Evolutionary conservation across 2,797 vertebrate genomes (phyloP), one percentile per base, ranked within the genome.

Genomic region (Triplophysa bombifrons): DNA sequence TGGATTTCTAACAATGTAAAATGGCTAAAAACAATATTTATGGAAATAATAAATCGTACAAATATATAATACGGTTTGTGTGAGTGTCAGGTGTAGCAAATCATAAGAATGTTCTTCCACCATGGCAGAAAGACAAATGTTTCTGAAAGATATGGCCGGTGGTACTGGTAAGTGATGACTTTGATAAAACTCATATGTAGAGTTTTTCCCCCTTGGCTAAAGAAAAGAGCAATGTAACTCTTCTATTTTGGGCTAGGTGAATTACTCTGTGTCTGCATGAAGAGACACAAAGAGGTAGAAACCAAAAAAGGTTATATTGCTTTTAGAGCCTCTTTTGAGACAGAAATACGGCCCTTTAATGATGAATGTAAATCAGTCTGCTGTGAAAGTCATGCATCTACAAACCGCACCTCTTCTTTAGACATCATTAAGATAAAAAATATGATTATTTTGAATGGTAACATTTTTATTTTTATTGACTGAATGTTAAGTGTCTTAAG

Each of bases 61-160:
- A 61, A 30, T 14, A 27, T 27, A 60, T 60, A 27, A 60, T 27
- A 25, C 6, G 22, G 22, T 25, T 60, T 60, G n/a, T 30, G 27
- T 61, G 25, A 61, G 25, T 12, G 25, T 17, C 5, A 4, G 56
- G 12, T 17, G 12, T 27, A 30, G 58, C 27, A 11, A 3, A 11
- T 16, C 56, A 60, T 27, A 17, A 7, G 16, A 63, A 63, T 16
- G 22, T 60, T 3, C 4, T 22, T 4, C 13, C 25, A 58, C 3
- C 58, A 61, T 61, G 27, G 16, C 4, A 34, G 27, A 63, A 63
- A 63, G 27, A 63, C 27, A 10, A 81, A 90, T 64, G 72, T 80
- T 76, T 88, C 85, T 85, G 87, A 88, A 89, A 89, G 85, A 86
- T 89, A 70, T 83, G 83, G 82, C 84, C 87, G 11, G 30, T 4